A percentile compares a stretch with the other conserved stretches of the same genome.
These are phyloP conservation scores for Galemys pyrenaicus DNA, from an alignment of 2,113 vertebrate species.

Conservation along the genomic window DNA sequence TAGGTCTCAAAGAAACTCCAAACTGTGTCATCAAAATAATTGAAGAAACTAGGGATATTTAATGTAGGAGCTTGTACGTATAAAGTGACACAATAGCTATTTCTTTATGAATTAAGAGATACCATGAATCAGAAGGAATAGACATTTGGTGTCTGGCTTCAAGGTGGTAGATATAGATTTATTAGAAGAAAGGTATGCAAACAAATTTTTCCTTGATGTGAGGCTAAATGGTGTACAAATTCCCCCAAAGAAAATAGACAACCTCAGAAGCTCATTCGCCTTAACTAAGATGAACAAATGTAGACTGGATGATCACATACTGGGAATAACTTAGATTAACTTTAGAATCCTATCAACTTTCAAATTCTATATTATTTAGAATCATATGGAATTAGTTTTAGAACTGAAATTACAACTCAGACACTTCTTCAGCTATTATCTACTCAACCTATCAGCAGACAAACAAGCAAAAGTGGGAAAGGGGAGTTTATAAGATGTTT, in stretches of 20 bases:
- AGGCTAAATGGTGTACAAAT: not conserved
- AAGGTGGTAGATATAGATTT: not conserved
- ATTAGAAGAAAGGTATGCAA: not conserved
- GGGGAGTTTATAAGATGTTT: not conserved
- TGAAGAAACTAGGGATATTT: not conserved
- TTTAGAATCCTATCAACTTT: not conserved
- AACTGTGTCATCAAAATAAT: not conserved
- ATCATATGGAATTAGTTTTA: not conserved
- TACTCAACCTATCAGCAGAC: not conserved
- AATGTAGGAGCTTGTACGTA: not conserved
- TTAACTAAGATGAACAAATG: not conserved
- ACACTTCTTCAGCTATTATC: not conserved
- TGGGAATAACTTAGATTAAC: not conserved
- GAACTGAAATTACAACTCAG: not conserved
- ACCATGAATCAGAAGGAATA: not conserved
- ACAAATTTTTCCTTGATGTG: not conserved
- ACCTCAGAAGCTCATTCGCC: not conserved
- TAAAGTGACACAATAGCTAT: not conserved
- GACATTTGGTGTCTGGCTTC: not conserved
- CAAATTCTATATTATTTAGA: not conserved
- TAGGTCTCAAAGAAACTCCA: conserved; percentile 27
- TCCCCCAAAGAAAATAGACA: not conserved
- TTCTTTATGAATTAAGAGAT: not conserved
- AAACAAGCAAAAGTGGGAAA: not conserved
- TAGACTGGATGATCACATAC: not conserved